These are phyloP conservation scores for Xestia rhomboidea DNA, from an alignment of 2,888 invertebrate genomes.

Conservation along the genomic window DNA sequence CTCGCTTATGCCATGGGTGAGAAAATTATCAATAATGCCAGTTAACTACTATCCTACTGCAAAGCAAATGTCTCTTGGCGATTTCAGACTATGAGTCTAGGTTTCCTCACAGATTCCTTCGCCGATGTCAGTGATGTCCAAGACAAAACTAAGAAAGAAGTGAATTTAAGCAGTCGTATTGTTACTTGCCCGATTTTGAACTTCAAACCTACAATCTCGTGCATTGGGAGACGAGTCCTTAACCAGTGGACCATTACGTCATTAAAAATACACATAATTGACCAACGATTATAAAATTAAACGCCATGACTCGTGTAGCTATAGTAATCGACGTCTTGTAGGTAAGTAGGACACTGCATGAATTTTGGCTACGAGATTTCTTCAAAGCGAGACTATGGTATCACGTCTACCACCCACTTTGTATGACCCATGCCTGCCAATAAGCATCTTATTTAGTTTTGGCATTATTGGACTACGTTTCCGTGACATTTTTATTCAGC, in stretches of 20 bases:
- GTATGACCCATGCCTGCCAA: not conserved
- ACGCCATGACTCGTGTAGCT: not conserved
- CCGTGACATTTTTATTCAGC: not conserved
- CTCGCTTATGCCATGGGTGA: slow-evolving; percentile 91
- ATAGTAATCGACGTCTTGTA: not conserved
- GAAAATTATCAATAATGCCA: not conserved
- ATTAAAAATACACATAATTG: not conserved
- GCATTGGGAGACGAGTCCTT: not conserved
- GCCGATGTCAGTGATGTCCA: not conserved
- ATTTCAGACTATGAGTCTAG: not conserved
- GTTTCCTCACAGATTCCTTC: not conserved
- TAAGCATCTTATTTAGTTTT: not conserved
- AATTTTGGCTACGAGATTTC: not conserved
- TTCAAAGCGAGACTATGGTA: not conserved
- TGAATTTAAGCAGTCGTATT: too few relatives aligned
- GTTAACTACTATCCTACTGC: not conserved
- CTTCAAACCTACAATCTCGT: not conserved
- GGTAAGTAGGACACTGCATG: not conserved
- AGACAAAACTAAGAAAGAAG: not conserved
- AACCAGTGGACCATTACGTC: not conserved
- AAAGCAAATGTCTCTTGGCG: not conserved
- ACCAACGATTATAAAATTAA: not conserved
- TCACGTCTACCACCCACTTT: not conserved
- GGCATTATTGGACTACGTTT: not conserved
- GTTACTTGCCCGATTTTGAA: not conserved